Evolutionary conservation across 2,113 vertebrate genomes (phyloP), one percentile per base, ranked within the genome.

Genomic region (Semnopithecus entellus): DNA sequence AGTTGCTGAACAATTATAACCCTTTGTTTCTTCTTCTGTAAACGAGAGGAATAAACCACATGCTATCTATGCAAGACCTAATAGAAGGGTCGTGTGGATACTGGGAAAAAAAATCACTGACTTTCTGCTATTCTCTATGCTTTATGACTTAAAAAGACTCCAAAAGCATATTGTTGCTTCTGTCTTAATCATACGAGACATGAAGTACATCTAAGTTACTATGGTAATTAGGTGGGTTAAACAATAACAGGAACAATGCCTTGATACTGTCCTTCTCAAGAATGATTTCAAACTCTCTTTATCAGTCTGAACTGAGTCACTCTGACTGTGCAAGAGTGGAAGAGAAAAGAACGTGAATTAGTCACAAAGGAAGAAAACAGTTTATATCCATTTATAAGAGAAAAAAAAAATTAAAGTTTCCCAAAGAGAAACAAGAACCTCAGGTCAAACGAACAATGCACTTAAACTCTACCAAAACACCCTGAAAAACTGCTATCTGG

Each of bases 281-380:
- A 96, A 96, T 68, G 16, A 94, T n/a, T 90, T 75, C 88, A 79
- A 85, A 89, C 91, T 78, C 57, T 27, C 23, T 82, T 68, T 50
- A 91, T 89, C 23, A 86, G 45, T 57, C 6, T 43, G 45, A 90
- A 88, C 17, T 76, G 57, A 86, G 72, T 72, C 40, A 38, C 6
- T 72, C 32, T 32, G 57, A 30, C 88, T 86, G 91, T 94, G 68
- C 16, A 89, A 86, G 38, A 96, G 25, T 79, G 7, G 22, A 92
- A 86, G 70, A 88, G 20, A 75, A 95, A 94, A 88, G 35, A 91
- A 85, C 90, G 40, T 48, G 43, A 94, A 93, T 70, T 92, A 82
- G 70, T 30, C 86, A 83, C 52, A 80, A 70, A 76, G 59, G 23
- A 82, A 95, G 59, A 68, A 83, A 90, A 38, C 9, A 50, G 55